Conservation (phyloP, 2,888 invertebrate genomes). For the Hartigia nigra region DNA sequence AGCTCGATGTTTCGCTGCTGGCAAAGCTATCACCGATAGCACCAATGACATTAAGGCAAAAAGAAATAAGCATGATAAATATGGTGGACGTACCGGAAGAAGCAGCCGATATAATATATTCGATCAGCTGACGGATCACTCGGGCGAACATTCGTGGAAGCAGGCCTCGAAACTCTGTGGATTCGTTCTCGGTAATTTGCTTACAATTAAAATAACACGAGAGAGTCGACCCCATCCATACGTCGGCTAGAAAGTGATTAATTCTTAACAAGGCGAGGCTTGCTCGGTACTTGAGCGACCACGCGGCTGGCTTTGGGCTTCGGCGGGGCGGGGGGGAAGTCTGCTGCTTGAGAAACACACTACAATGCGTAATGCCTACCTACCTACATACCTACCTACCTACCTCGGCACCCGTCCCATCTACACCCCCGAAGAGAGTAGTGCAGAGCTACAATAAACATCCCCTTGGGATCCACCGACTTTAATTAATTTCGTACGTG, state of each 20-base stretch:
- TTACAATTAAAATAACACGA: slow-evolving; percentile 44
- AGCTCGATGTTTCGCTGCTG: not conserved
- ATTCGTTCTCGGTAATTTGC: slow-evolving; percentile 32
- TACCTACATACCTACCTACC: not conserved
- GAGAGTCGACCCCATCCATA: slow-evolving; percentile 20
- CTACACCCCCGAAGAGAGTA: slow-evolving; percentile 20
- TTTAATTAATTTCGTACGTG: slow-evolving; percentile 63
- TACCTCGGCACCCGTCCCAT: slow-evolving; percentile 15
- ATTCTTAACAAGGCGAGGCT: slow-evolving; percentile 44
- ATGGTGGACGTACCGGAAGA: not conserved
- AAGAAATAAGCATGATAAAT: not conserved
- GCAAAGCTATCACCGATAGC: no score
- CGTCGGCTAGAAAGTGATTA: slow-evolving; percentile 39
- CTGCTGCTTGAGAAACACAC: slow-evolving; percentile 19
- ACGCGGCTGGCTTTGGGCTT: slow-evolving; percentile 23
- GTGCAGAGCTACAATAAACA: slow-evolving; percentile 39
- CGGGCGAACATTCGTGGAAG: not conserved
- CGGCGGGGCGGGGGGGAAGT: slow-evolving; percentile 14
- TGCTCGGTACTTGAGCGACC: slow-evolving; percentile 31
- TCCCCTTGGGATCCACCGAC: slow-evolving; percentile 47
- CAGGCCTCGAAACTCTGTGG: not conserved
- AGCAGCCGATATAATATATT: not conserved
- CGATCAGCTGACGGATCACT: not conserved
- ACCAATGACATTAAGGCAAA: not conserved
- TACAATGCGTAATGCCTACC: slow-evolving; percentile 28